Conservation (phyloP, 2,888 invertebrate species). For the Plagodis dolabraria region DNA sequence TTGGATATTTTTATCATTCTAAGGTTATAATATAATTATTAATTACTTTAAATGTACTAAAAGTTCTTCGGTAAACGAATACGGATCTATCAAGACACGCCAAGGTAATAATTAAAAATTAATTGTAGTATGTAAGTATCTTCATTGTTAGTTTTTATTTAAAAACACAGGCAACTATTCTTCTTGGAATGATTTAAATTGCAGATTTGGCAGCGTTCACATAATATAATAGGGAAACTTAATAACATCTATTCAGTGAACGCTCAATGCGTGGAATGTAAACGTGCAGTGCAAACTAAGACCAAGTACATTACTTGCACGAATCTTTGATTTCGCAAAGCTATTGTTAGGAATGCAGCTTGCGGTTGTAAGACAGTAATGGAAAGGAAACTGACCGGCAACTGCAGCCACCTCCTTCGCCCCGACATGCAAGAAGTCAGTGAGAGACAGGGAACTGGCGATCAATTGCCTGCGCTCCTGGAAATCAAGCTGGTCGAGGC, state of each 20-base stretch:
- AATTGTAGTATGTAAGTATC: too few relatives aligned
- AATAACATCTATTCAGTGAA: slow-evolving; percentile 33
- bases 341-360: slow-evolving; percentile 71
- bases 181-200: slow-evolving; percentile 19
- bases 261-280: slow-evolving; percentile 29
- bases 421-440: slow-evolving; percentile 92
- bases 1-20: not conserved
- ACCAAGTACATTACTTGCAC: slow-evolving; percentile 48
- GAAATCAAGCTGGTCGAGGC: slow-evolving; percentile 95
- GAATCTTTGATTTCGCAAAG: slow-evolving; percentile 69
- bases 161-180: slow-evolving; percentile 3
- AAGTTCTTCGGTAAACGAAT: too few relatives aligned
- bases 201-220: slow-evolving; percentile 21
- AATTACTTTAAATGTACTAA: too few relatives aligned
- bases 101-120: too few relatives aligned
- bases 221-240: slow-evolving; percentile 28
- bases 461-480: slow-evolving; percentile 96
- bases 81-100: too few relatives aligned
- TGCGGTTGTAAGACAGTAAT: slow-evolving; percentile 50
- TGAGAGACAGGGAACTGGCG: slow-evolving; percentile 93
- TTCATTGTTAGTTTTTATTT: too few relatives aligned
- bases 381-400: slow-evolving; percentile 72
- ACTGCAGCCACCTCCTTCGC: slow-evolving; percentile 84
- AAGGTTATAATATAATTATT: too few relatives aligned
- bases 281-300: slow-evolving; percentile 38